Conservation (phyloP, 2,113 vertebrate genomes). For the Condylura cristata region DNA sequence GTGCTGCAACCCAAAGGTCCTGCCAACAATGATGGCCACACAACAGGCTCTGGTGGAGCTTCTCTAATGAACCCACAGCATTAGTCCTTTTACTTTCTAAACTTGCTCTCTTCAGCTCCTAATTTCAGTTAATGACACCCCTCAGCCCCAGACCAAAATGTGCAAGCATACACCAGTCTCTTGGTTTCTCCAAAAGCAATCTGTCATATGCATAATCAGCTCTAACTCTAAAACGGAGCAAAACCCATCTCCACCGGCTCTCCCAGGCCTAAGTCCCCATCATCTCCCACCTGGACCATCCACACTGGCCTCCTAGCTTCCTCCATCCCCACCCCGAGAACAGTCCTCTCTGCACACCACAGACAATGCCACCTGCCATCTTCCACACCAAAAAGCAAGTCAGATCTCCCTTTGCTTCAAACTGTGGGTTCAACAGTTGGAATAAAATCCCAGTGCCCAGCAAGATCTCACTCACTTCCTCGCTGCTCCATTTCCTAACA, state of each 20-base stretch:
- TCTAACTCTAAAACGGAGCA: background rate
- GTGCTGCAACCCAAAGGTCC: background rate
- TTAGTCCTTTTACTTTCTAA: background rate
- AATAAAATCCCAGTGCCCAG: background rate
- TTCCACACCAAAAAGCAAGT: background rate
- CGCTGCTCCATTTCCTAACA: background rate
- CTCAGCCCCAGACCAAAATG: background rate
- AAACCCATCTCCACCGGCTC: background rate
- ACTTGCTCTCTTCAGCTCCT: background rate
- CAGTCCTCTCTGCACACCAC: background rate
- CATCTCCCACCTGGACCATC: background rate
- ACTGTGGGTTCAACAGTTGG: background rate
- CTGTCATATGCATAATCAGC: background rate
- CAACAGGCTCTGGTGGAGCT: accelerated
- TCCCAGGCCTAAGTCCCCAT: background rate
- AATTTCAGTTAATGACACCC: background rate
- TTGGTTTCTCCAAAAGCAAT: background rate
- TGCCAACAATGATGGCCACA: too few relatives aligned
- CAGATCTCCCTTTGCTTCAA: background rate
- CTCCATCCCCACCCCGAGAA: background rate
- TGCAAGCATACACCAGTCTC: accelerated
- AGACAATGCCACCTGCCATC: background rate
- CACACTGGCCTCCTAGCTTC: background rate
- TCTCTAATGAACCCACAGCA: background rate
- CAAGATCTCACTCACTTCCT: background rate